Percentiles rank a stretch among this genome's conserved stretches.
Evolutionary conservation across 2,113 vertebrate genomes (phyloP).

Genomic region (Ascaphus truei): DNA sequence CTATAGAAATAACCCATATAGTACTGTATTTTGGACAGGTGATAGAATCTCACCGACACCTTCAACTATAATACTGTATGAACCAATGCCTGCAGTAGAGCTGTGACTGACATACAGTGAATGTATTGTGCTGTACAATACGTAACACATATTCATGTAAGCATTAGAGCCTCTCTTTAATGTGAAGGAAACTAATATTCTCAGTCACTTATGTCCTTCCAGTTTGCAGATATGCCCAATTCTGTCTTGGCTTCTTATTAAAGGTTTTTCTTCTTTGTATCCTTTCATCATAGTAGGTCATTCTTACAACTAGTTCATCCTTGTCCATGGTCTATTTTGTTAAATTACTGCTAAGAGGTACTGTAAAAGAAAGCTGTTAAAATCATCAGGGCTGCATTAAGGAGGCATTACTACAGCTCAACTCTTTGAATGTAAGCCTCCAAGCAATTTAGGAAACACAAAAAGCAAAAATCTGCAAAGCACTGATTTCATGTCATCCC

Average conservation of each 20-base stretch:
- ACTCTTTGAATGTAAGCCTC: neutral
- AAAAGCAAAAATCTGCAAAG: neutral
- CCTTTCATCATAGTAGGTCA: slow-evolving; percentile 7
- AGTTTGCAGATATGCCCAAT: neutral
- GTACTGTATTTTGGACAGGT: no score
- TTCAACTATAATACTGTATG: no score
- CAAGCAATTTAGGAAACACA: neutral
- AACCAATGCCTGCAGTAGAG: no score
- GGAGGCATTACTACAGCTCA: neutral
- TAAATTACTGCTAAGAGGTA: neutral
- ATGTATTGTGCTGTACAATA: no score
- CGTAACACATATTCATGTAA: no score
- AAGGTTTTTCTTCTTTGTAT: neutral
- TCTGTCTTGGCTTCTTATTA: neutral
- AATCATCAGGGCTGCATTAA: neutral
- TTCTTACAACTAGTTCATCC: neutral
- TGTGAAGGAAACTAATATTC: no score
- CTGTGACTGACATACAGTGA: no score
- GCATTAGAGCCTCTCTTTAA: no score
- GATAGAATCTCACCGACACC: no score
- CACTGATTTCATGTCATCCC: neutral
- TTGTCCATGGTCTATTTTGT: neutral
- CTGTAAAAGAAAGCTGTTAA: slow-evolving; percentile 1
- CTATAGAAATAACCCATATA: no score
- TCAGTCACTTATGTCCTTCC: no score